These are phyloP conservation scores for Coracopsis vasa DNA, from an alignment of 2,113 vertebrate species.

Conservation along the genomic window DNA sequence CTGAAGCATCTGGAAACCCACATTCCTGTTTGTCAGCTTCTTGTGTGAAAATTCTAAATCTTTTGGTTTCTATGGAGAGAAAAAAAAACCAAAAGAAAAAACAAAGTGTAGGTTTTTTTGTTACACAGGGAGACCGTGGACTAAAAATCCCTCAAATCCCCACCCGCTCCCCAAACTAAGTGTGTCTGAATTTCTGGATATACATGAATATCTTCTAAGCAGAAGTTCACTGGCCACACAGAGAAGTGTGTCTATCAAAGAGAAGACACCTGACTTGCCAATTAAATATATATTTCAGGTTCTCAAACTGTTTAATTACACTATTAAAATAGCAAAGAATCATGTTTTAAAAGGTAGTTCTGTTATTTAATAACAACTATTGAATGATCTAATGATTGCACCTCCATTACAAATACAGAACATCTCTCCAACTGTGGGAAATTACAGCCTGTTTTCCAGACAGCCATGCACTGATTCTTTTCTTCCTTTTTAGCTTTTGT, in stretches of 20 bases:
- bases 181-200: neutral
- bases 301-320: neutral
- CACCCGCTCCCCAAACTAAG: neutral
- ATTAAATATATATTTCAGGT: neutral
- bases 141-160: neutral
- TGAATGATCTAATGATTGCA: too few species aligned
- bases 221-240: neutral
- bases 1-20: constrained; percentile 97
- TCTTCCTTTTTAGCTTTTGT: neutral
- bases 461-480: neutral
- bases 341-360: neutral
- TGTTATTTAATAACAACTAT: neutral
- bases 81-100: neutral
- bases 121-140: neutral
- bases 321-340: neutral
- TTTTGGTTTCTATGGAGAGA: constrained; percentile 62
- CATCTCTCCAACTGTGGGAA: neutral
- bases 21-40: constrained; percentile 90
- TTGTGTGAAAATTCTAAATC: constrained; percentile 74
- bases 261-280: neutral
- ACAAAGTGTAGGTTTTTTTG: neutral
- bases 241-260: neutral
- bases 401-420: neutral
- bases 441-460: neutral
- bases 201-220: neutral